Evolutionary conservation across 2,797 vertebrate species (phyloP), one percentile per base, ranked within the genome.

Genomic region (Sciurus carolinensis): DNA sequence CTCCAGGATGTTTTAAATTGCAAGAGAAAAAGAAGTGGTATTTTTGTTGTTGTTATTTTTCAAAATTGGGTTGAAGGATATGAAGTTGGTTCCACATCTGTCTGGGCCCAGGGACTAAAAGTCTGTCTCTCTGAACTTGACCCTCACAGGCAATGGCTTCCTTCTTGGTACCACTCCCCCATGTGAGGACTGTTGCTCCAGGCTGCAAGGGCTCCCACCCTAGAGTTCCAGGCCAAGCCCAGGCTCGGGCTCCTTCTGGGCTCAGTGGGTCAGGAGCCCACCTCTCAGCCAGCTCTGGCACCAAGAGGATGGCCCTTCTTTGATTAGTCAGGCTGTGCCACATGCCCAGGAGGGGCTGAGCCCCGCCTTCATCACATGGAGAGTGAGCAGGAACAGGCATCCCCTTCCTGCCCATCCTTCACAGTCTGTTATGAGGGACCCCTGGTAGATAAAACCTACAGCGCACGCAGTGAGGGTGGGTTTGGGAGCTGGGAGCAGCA

Each of bases 401-500:
- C 17, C 30, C 12, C 42, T 18, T 90, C 39, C 11, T 66, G 1
- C 15, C 39, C 33, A 4, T 11, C 26, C 5, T 10, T 52, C 39
- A 66, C 12, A 30, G 62, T 24, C 87, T 88, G 12, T 17, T 62
- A 12, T 22, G 66, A 83, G 77, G 30, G 24, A 36, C 36, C 36
- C 36, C 3, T 2, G 18, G 15, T 42, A 75, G 50, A 13, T 36
- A n/a, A 67, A 81, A 42, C 44, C 59, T 44, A 7, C 2, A 59
- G 44, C 8, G 57, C 5, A 4, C 36, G n/a, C 30, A 7, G 0
- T 13, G 15, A 11, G 1, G 28, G 33, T 4, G 12, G 10, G 36
- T 62, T 5, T 42, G 8, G 66, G 44, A 62, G 13, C 18, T 24
- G 57, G 42, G 57, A 80, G 15, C 24, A 64, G 22, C 20, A 11